Conservation (phyloP, 2,888 invertebrate genomes). For the Melanostoma mellinum region DNA sequence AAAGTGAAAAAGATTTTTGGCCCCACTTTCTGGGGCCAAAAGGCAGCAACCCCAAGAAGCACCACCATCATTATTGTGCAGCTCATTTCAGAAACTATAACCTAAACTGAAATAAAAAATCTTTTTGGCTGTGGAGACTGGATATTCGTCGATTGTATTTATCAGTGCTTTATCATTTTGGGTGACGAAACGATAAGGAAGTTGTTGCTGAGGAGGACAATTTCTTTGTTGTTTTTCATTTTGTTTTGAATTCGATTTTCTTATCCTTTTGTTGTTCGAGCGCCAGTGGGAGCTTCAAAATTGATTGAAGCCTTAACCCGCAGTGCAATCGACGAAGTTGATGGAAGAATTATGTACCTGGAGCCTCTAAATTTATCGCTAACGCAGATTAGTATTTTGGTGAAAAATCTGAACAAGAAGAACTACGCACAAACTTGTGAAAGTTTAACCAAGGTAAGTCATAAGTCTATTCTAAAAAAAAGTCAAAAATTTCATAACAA, state of each 20-base stretch:
- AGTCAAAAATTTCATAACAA: constrained; percentile 52
- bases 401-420: constrained; percentile 97
- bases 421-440: constrained; percentile 95
- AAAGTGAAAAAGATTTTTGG: constrained; percentile 69
- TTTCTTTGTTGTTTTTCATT: constrained; percentile 53
- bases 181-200: constrained; percentile 32
- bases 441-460: constrained; percentile 93
- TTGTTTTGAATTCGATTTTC: constrained; percentile 26
- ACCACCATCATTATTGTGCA: constrained; percentile 40
- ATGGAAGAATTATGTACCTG: constrained; percentile 97
- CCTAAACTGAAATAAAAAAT: background rate
- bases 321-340: constrained; percentile 82
- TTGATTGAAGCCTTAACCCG: constrained; percentile 88
- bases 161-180: constrained; percentile 11
- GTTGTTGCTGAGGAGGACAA: constrained; percentile 21
- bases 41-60: constrained; percentile 55
- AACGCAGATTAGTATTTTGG: constrained; percentile 99
- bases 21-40: constrained; percentile 71
- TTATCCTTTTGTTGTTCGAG: constrained; percentile 71
- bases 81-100: constrained; percentile 3
- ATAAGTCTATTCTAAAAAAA: constrained; percentile 84
- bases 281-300: constrained; percentile 87
- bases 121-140: background rate
- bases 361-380: constrained; percentile 99
- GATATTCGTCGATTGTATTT: constrained; percentile 21